Percentiles rank a stretch among this genome's conserved stretches.
Conservation (phyloP, 2,113 vertebrate species). For the Eolophus roseicapilla region DNA sequence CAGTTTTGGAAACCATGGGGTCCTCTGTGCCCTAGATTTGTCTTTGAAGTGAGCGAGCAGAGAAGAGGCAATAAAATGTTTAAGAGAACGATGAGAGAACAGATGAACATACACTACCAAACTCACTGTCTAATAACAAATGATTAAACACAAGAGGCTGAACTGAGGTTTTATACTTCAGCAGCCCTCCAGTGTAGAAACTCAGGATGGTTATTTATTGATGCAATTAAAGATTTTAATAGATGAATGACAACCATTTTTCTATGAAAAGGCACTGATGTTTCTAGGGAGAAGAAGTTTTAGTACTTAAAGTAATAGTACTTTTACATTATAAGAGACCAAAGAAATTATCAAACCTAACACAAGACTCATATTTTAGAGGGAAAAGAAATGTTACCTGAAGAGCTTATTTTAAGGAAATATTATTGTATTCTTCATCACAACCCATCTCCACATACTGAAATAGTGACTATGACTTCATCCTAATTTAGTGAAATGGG, state of each 20-base stretch:
- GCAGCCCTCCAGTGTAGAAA: neutral
- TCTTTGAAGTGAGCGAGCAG: neutral
- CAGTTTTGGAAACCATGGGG: neutral
- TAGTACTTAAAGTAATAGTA: neutral
- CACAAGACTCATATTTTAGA: neutral
- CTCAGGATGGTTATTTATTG: neutral
- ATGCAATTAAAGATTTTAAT: neutral
- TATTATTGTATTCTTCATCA: neutral
- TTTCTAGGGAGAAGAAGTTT: neutral
- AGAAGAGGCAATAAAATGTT: neutral
- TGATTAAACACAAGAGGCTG: neutral
- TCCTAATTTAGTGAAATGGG: neutral
- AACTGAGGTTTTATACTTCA: neutral
- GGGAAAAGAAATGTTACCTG: neutral
- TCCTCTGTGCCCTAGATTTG: neutral
- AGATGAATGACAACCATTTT: neutral
- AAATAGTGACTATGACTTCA: neutral
- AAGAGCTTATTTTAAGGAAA: neutral
- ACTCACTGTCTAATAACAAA: neutral
- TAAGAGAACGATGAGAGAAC: neutral
- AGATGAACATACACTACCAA: neutral
- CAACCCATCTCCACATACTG: neutral
- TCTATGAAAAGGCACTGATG: neutral
- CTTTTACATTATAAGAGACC: neutral
- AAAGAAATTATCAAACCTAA: neutral